Evolutionary conservation across 2,113 vertebrate species (phyloP).

Genomic region (Burhinus oedicnemus): DNA sequence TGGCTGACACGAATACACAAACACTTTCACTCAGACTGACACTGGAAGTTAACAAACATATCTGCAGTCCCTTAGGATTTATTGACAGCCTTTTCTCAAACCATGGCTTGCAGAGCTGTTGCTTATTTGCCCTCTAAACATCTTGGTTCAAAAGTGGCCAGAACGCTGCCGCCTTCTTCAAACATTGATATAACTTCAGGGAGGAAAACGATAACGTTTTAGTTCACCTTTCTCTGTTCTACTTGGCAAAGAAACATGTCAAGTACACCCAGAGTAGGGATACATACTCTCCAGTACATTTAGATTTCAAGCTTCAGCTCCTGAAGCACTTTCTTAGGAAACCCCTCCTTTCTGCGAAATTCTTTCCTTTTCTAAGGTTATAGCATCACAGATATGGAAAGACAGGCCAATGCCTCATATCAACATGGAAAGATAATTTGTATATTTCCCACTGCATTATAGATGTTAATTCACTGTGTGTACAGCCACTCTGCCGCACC

Average conservation of each 20-base stretch:
- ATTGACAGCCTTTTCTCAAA: constrained; percentile 5
- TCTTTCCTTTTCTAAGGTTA: background rate
- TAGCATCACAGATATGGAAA: background rate
- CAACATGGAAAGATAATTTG: background rate
- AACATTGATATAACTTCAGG: background rate
- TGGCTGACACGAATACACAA: constrained; percentile 26
- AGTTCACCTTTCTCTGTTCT: background rate
- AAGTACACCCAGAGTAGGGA: background rate
- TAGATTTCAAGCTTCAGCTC: background rate
- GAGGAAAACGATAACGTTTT: background rate
- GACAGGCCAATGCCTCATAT: background rate
- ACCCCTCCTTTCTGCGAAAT: background rate
- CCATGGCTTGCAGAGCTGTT: background rate
- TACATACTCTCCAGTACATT: background rate
- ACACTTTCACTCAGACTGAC: background rate
- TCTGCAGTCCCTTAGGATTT: constrained; percentile 13
- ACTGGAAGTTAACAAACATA: constrained; percentile 46
- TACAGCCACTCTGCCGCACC: background rate
- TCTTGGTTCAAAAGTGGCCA: background rate
- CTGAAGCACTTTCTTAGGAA: background rate
- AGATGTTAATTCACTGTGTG: background rate
- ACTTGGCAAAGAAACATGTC: background rate
- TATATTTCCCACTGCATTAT: background rate
- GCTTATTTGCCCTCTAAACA: background rate
- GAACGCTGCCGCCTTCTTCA: background rate